Conservation (phyloP, 2,113 vertebrate species). For the Pluvianellus socialis region DNA sequence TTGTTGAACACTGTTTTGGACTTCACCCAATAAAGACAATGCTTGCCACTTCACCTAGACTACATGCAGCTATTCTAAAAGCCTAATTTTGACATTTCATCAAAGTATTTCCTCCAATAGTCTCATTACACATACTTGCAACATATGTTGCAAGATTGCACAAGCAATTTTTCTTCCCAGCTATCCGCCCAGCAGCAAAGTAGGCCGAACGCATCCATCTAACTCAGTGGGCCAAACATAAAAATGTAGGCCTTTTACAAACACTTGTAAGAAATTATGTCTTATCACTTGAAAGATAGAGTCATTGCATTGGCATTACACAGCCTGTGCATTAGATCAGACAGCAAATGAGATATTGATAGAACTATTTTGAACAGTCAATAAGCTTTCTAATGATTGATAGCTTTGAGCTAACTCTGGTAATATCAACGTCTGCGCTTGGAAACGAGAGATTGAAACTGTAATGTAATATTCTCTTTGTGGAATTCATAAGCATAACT, state of each 20-base stretch:
- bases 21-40: neutral
- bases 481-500: constrained; percentile 64
- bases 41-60: neutral
- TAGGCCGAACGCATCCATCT: neutral
- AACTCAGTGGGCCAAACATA: neutral
- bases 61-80: neutral
- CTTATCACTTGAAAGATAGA: constrained; percentile 58
- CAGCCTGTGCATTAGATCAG: constrained; percentile 73
- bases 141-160: neutral
- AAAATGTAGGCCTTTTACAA: constrained; percentile 40
- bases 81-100: neutral
- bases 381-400: constrained; percentile 78
- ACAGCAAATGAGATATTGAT: constrained; percentile 82
- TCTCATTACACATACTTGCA: neutral
- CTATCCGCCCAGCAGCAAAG: neutral
- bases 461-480: constrained; percentile 70
- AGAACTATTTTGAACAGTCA: constrained; percentile 77
- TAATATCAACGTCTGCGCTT: constrained; percentile 65
- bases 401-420: constrained; percentile 67
- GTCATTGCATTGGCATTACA: constrained; percentile 49
- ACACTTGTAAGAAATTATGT: constrained; percentile 53
- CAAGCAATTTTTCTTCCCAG: neutral
- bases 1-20: neutral
- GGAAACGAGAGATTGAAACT: constrained; percentile 59
- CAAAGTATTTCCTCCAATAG: neutral